A percentile compares a stretch with the other conserved stretches of the same genome.
These are phyloP conservation scores for Periplaneta americana DNA, from an alignment of 1,140 invertebrate genomes.

Conservation along the genomic window DNA sequence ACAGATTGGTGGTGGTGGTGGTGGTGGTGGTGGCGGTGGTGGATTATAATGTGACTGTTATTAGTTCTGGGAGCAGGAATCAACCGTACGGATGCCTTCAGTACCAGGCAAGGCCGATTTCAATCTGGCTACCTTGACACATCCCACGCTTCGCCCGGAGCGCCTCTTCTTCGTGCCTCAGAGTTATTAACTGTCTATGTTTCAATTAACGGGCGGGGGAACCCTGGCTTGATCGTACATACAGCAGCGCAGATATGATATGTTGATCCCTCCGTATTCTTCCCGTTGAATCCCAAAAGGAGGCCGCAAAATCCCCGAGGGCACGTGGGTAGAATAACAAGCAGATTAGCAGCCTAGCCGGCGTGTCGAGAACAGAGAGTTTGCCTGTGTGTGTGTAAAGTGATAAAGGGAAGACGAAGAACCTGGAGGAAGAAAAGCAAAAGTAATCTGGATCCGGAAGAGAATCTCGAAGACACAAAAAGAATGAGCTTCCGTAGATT, in stretches of 20 bases:
- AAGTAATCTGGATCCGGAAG: background rate
- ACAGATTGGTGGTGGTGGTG: too few species aligned
- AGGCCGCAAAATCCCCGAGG: background rate
- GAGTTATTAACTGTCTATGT: background rate
- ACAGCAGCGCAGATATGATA: background rate
- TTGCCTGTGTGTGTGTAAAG: background rate
- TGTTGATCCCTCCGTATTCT: background rate
- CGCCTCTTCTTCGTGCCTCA: too few species aligned
- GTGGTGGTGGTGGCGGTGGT: too few species aligned
- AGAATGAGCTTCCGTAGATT: too few species aligned
- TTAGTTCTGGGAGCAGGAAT: too few species aligned
- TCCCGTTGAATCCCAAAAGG: background rate
- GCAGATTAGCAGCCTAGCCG: background rate
- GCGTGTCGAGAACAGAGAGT: background rate
- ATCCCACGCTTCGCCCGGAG: too few species aligned
- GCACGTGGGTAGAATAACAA: background rate
- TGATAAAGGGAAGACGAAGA: background rate
- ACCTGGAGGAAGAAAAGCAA: too few species aligned
- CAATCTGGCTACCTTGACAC: too few species aligned
- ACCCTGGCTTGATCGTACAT: background rate
- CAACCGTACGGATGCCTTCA: too few species aligned
- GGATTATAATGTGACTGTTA: too few species aligned
- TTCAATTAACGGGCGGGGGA: background rate
- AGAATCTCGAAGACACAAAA: background rate
- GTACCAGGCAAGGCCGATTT: too few species aligned